phyloP scores from a whole-genome alignment of 23 tunicate genomes.

The Pegea sp. region DNA sequence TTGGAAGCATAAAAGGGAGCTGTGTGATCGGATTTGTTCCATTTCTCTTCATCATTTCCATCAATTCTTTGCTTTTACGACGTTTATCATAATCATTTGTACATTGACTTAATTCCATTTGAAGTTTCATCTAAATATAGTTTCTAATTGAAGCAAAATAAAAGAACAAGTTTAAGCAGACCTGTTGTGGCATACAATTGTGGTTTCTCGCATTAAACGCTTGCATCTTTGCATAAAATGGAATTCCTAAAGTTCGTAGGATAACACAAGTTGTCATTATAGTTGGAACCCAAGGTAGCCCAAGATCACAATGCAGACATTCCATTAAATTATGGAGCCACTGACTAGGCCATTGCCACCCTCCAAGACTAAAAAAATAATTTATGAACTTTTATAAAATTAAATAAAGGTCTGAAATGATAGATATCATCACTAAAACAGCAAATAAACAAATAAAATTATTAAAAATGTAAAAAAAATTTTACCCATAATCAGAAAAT shows the following conservation, averaged over 20 bases:
- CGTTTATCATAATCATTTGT: constrained; percentile 6
- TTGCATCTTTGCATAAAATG: constrained; percentile 36
- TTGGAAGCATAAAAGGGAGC: constrained; percentile 31
- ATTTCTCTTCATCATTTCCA: constrained; percentile 23
- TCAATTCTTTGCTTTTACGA: constrained; percentile 7
- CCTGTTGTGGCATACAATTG: constrained; percentile 36
- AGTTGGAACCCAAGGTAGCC: constrained; percentile 63
- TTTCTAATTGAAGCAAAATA: neutral
- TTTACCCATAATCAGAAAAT: too few species aligned
- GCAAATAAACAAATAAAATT: too few species aligned
- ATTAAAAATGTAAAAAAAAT: too few species aligned
- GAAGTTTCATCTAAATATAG: neutral
- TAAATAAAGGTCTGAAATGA: too few species aligned
- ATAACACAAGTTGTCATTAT: constrained; percentile 30
- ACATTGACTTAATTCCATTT: neutral
- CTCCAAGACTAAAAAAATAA: constrained; percentile 22
- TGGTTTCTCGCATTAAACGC: constrained; percentile 13
- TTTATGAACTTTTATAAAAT: too few species aligned
- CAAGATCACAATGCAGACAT: constrained; percentile 10
- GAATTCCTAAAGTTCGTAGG: constrained; percentile 21
- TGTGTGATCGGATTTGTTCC: constrained; percentile 35
- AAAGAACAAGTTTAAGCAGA: neutral
- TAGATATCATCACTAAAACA: too few species aligned
- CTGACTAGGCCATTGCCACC: constrained; percentile 34
- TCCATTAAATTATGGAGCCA: constrained; percentile 45